Conservation (phyloP, 2,113 vertebrate genomes). For the Bolborhynchus lineola region DNA sequence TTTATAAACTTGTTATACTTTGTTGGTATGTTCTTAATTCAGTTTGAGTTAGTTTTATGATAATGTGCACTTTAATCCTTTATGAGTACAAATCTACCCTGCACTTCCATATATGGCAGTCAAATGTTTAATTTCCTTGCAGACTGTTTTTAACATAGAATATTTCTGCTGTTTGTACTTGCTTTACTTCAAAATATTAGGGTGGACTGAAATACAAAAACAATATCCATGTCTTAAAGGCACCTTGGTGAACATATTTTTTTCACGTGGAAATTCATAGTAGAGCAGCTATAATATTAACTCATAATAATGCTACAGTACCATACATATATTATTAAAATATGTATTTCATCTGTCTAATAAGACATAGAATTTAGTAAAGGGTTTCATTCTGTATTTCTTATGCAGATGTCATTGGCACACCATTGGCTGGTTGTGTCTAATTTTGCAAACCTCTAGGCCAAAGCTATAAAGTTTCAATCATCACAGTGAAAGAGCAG, state of each 20-base stretch:
- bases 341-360: not conserved
- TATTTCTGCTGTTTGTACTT: not conserved
- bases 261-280: not conserved
- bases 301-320: not conserved
- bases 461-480: not conserved
- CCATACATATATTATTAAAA: not conserved
- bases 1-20: not conserved
- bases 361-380: not conserved
- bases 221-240: not conserved
- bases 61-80: not conserved
- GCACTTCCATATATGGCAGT: not conserved
- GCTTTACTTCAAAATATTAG: not conserved
- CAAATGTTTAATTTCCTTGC: not conserved
- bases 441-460: not conserved
- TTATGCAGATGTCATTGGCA: not conserved
- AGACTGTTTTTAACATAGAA: not conserved
- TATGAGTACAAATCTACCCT: not conserved
- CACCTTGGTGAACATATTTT: not conserved
- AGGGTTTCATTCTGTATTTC: not conserved
- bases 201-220: not conserved
- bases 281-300: not conserved
- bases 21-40: not conserved
- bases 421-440: not conserved
- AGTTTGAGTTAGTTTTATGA: not conserved
- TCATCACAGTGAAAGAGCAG: not conserved